A percentile compares a stretch with the other conserved stretches of the same genome.
These are phyloP conservation scores for Macaca nemestrina DNA, from an alignment of 2,113 vertebrate species.

Conservation along the genomic window DNA sequence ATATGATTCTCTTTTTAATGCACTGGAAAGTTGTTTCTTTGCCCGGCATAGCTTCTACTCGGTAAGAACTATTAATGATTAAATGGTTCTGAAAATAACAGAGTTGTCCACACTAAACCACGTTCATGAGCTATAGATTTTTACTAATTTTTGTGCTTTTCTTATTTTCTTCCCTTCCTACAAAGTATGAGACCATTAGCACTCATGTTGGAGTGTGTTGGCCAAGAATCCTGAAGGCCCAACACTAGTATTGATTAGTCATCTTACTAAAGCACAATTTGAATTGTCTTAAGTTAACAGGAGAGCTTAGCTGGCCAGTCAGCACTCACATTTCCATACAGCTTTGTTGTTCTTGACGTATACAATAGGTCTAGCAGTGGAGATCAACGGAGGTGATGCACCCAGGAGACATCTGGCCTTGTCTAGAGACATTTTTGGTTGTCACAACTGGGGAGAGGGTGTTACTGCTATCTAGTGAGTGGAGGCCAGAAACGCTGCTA, in stretches of 20 bases:
- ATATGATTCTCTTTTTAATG: neutral
- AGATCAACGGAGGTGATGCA: neutral
- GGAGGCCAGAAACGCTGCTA: neutral
- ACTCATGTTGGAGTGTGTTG: neutral
- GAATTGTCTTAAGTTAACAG: neutral
- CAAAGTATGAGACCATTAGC: neutral
- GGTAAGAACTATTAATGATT: neutral
- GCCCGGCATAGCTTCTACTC: neutral
- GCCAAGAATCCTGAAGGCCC: neutral
- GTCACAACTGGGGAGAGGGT: neutral
- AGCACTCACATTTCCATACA: neutral
- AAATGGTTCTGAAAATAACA: neutral
- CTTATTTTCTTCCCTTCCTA: neutral
- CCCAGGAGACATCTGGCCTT: neutral
- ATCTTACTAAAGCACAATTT: neutral
- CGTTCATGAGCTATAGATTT: neutral
- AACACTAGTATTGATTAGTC: neutral
- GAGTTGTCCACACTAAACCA: neutral
- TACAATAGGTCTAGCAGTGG: neutral
- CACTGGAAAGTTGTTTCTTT: neutral
- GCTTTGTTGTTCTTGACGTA: neutral
- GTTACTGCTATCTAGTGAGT: neutral
- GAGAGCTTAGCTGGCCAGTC: neutral
- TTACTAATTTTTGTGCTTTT: neutral
- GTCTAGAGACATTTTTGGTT: neutral